A percentile compares a stretch with the other conserved stretches of the same genome.
Evolutionary conservation across 1,140 invertebrate species (phyloP).

Genomic region (Magallana angulata): DNA sequence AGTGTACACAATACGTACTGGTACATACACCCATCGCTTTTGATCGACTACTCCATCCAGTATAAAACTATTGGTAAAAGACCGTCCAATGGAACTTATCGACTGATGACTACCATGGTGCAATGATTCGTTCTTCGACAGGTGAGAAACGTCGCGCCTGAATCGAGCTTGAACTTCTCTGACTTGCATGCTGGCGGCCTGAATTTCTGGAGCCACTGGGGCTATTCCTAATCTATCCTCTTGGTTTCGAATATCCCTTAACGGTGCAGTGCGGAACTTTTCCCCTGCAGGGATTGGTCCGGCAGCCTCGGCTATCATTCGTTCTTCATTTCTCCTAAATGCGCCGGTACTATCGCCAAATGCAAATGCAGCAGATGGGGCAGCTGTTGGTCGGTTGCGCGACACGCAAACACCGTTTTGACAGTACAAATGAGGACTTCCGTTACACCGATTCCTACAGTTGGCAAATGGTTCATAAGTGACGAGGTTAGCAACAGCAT

Average conservation of each 20-base stretch:
- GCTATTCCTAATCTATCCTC: background rate
- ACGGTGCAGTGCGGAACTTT: background rate
- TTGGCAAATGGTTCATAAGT: constrained; percentile 51
- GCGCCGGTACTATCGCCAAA: background rate
- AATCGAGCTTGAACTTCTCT: background rate
- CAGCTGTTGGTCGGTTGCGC: background rate
- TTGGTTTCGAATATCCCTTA: background rate
- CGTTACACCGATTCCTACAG: constrained; percentile 24
- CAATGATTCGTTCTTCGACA: background rate
- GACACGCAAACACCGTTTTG: background rate
- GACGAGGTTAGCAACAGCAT: constrained; percentile 53
- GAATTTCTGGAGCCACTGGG: background rate
- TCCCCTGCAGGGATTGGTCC: constrained; percentile 15
- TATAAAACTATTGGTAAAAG: constrained; percentile 49
- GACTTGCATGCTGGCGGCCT: background rate
- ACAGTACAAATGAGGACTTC: constrained; percentile 9
- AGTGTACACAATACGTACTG: constrained; percentile 40
- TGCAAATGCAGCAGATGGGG: too few species aligned
- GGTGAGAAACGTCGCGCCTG: background rate
- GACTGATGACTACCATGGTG: background rate
- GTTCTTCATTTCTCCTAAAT: too few species aligned
- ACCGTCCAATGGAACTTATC: background rate
- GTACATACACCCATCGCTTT: constrained; percentile 46
- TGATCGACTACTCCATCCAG: constrained; percentile 49
- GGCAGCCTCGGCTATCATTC: background rate